phyloP scores from a whole-genome alignment of 2,113 vertebrate genomes.

The Oriolus oriolus region DNA sequence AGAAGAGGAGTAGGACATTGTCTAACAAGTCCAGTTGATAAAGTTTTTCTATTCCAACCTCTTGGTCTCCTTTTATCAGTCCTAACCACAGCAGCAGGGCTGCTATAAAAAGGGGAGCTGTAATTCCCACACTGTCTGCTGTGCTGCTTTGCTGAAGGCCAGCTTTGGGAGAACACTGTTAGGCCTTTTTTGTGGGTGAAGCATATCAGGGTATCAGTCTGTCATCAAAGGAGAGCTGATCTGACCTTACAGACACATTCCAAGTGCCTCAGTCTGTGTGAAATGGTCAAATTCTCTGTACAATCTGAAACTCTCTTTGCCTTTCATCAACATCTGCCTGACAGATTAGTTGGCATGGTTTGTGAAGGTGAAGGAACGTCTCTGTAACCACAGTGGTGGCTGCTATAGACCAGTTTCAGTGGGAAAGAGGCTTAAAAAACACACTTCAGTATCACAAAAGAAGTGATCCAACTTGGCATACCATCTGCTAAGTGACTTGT shows the following conservation, averaged over 20 bases:
- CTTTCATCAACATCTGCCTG: neutral
- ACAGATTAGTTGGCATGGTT: neutral
- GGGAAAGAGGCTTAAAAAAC: neutral
- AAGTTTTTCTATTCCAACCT: neutral
- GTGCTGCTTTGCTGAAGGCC: neutral
- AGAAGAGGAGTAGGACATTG: neutral
- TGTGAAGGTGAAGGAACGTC: neutral
- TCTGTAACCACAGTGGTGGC: neutral
- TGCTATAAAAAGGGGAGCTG: neutral
- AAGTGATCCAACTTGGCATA: neutral
- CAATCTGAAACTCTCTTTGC: neutral
- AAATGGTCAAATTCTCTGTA: neutral
- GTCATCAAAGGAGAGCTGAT: neutral
- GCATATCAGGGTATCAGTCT: neutral
- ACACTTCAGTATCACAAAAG: neutral
- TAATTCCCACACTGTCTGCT: neutral
- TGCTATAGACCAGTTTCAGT: neutral
- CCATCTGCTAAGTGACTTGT: slow-evolving; percentile 43
- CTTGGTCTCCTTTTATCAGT: neutral
- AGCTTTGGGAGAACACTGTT: neutral
- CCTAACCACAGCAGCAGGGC: neutral
- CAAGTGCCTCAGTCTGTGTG: neutral
- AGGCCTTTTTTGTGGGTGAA: neutral
- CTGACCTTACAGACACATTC: neutral
- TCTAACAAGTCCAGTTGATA: neutral